Evolutionary conservation across 2,888 invertebrate species (phyloP).

Genomic region (Rotaria macrura): DNA sequence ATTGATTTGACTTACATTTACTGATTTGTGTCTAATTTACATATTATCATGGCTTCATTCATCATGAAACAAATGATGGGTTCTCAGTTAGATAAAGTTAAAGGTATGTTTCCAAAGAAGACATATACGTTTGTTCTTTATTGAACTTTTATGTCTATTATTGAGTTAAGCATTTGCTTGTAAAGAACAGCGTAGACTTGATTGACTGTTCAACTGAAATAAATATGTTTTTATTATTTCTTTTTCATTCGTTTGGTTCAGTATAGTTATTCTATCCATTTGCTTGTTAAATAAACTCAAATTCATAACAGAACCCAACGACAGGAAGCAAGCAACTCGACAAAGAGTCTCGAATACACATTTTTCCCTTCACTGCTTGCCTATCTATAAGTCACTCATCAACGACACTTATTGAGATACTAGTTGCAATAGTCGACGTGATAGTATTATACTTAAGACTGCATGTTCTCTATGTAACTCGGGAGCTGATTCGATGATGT

Average conservation of each 20-base stretch:
- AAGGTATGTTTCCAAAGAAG: background rate
- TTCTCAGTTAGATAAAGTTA: background rate
- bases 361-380: background rate
- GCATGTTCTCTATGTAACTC: background rate
- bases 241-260: background rate
- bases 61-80: slow-evolving; percentile 12
- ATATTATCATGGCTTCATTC: background rate
- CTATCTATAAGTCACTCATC: background rate
- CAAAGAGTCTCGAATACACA: background rate
- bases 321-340: background rate
- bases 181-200: background rate
- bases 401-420: background rate
- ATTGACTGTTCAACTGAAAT: background rate
- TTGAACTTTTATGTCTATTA: background rate
- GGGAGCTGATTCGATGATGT: background rate
- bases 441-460: background rate
- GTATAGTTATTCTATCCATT: background rate
- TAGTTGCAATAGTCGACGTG: background rate
- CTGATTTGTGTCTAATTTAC: background rate
- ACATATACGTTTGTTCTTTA: background rate
- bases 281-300: background rate
- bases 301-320: background rate
- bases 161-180: background rate
- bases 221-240: background rate
- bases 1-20: background rate